Base-by-base conservation (phyloP, 2,113 vertebrate species). In the Osmerus eperlanus region DNA sequence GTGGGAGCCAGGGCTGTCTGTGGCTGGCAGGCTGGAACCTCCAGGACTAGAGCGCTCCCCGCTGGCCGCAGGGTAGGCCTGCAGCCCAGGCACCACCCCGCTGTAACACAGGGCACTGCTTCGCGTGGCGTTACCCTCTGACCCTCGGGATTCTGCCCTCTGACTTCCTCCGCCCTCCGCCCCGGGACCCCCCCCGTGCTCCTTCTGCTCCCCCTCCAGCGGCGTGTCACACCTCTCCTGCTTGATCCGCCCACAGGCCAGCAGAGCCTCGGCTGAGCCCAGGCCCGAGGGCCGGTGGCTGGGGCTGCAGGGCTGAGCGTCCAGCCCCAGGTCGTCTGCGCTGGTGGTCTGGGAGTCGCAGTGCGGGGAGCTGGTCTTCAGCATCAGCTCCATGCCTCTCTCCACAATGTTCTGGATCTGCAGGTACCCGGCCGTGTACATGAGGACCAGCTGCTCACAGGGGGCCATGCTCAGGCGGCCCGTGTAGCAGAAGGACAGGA, bases 321-420 rank as follows among this genome's bases (percentile, higher is more conserved):
- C 94, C 0, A 93, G 90, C 62, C 93, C 87, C 13, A 95, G 86
- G 70, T 99, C 97, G 58, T 98, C 97, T 1, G 91, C 91, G 83
- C 93, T 89, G 73, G 95, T 88, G 1, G 96, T 98, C 92, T 98
- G 97, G 29, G 97, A 99, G 93, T 98, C 97, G 84, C 96, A 98
- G 81, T 95, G 95, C 0, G 97, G 97, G 0, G 95, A 83, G 67
- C 82, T 96, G 79, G 96, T 94, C 90, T 97, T 99, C 94, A 97
- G 96, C 94, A 97, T 94, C 86, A 98, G 91, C 89, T 99, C 96
- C 53, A 97, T 97, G 55, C 97, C 96, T 2, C 96, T 94, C 87
- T 99, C 97, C 85, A 99, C 95, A 1, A 98, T 98, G 92, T 97
- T 96, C 91, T 99, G 97, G 90, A 99, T 97, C 92, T 99, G 97